Conservation (phyloP, 2,113 vertebrate species). For the Uropsilus gracilis region DNA sequence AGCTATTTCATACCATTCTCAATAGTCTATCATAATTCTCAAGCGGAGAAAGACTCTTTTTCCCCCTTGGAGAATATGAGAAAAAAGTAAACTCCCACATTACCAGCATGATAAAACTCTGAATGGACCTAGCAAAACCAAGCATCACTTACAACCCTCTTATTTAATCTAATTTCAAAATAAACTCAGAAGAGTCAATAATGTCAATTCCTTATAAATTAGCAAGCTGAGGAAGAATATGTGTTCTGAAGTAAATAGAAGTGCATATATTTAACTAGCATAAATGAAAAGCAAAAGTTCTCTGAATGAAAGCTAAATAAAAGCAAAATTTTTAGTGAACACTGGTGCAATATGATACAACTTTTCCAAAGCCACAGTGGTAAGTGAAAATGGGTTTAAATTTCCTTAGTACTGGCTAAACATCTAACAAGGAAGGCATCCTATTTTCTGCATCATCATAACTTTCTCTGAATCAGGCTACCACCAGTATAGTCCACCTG, state of each 20-base stretch:
- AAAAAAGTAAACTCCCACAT: neutral
- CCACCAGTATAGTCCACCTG: neutral
- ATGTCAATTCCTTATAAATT: neutral
- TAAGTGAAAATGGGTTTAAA: conserved; percentile 40
- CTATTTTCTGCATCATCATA: conserved; percentile 8
- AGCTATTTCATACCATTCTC: neutral
- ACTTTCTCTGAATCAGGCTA: conserved; percentile 16
- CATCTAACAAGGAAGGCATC: neutral
- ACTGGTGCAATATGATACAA: neutral
- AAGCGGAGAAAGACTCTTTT: neutral
- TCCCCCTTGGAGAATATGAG: neutral
- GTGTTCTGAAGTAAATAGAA: conserved; percentile 9
- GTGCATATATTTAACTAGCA: neutral
- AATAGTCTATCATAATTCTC: neutral
- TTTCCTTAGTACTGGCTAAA: neutral
- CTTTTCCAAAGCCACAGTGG: neutral
- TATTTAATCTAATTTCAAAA: neutral
- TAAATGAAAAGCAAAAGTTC: neutral
- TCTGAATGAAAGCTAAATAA: neutral
- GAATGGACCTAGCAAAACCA: neutral
- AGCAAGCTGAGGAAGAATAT: neutral
- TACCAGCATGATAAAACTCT: neutral
- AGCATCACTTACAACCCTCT: neutral
- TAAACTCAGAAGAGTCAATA: neutral
- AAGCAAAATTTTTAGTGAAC: neutral